Evolutionary conservation across 2,113 vertebrate species (phyloP), one percentile per base, ranked within the genome.

Genomic region (Clupea harengus): DNA sequence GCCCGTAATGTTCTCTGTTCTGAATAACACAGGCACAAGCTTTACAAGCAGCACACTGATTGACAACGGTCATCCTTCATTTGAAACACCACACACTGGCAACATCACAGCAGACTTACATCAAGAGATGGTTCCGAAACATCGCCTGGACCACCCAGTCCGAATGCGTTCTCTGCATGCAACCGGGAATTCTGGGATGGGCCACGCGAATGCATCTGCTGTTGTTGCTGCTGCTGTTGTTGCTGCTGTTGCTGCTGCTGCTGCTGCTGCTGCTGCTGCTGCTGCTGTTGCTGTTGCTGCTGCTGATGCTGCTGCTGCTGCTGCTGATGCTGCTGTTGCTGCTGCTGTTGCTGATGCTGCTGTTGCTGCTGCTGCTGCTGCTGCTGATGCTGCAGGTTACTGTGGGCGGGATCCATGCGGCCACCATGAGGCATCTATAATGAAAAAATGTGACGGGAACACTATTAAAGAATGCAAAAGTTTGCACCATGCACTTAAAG

Each of bases 71-170:
- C 54, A 57, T 60, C 54, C 20, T 20, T 78, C 72, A 78, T 8
- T 7, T 22, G n/a, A 64, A 2, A 64, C 22, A 25, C 54, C n/a
- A 64, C 28, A 78, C 18, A 78, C 11, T 32, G 13, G 72, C 72
- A 32, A 5, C 2, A 13, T 32, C 4, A 5, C 72, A 17, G 10
- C 15, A 44, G 45, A 96, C 97, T 98, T 92, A 99, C 98, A 13
- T 99, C 97, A 22, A 99, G 94, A 13, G 96, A 91, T 2, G 97
- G 95, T 86, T 99, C 98, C 0, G 97, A 91, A 67, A 96, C 96
- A 0, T 98, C 97, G 3, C 95, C 96, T 0, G 94, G 86, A 0
- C 92, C 87, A 1, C 94, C 92, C 0, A 97, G 90, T 20, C 92
- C 95, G 52, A 97, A 98, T 81, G 95, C 81, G 78, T 90, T 89